Conservation (phyloP, 1,140 invertebrate genomes). For the Sesamia nonagrioides region DNA sequence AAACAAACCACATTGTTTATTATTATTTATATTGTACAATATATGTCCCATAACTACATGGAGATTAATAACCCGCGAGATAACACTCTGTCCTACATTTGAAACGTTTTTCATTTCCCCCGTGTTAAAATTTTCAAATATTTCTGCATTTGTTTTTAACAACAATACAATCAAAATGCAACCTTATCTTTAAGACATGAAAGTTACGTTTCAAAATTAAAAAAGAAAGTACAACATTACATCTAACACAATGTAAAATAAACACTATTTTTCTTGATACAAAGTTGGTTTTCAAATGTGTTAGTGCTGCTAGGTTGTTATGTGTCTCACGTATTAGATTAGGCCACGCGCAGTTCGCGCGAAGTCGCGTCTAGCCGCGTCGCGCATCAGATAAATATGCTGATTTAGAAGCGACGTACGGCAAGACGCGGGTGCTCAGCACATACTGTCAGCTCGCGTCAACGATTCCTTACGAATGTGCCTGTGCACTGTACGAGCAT, state of each 20-base stretch:
- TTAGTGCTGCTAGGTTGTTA: slow-evolving; percentile 22
- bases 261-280: slow-evolving; percentile 5
- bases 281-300: slow-evolving; percentile 4
- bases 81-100: slow-evolving; percentile 34
- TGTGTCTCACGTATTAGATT: slow-evolving; percentile 39
- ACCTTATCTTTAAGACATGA: background rate
- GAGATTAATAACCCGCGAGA: slow-evolving; percentile 27
- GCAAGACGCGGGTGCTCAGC: background rate
- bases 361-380: slow-evolving; percentile 30
- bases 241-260: slow-evolving; percentile 1
- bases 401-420: slow-evolving; percentile 39
- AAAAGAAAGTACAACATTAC: slow-evolving; percentile 10
- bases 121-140: slow-evolving; percentile 41
- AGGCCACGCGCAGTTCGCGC: slow-evolving; percentile 35
- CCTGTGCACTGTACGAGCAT: background rate
- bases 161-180: background rate
- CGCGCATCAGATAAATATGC: slow-evolving; percentile 34
- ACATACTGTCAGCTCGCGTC: background rate
- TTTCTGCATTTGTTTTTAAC: slow-evolving; percentile 33
- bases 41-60: slow-evolving; percentile 23
- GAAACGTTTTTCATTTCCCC: slow-evolving; percentile 42
- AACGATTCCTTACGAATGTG: background rate
- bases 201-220: background rate
- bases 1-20: background rate
- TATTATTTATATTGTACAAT: background rate